A percentile compares a stretch with the other conserved stretches of the same genome.
Evolutionary conservation across 2,888 invertebrate species (phyloP).

Genomic region (Clanis bilineata): DNA sequence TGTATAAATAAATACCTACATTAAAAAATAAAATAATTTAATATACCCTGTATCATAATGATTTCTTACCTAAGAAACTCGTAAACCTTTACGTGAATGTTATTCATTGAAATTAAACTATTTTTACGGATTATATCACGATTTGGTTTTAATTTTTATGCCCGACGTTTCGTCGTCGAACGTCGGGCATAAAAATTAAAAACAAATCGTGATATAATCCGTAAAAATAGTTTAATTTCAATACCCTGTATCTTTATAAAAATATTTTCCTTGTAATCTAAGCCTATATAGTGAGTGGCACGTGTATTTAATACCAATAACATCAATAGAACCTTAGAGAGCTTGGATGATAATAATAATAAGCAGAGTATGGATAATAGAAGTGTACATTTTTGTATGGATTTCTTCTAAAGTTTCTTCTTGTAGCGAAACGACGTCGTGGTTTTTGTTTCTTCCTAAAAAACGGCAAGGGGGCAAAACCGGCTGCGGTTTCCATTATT

Average conservation of each 20-base stretch:
- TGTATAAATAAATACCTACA: constrained; percentile 63
- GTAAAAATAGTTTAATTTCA: too few relatives aligned
- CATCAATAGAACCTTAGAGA: constrained; percentile 65
- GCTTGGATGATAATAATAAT: constrained; percentile 57
- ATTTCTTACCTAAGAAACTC: not conserved
- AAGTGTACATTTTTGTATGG: constrained; percentile 52
- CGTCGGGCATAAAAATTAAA: too few relatives aligned
- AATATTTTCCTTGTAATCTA: too few relatives aligned
- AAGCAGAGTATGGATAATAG: constrained; percentile 57
- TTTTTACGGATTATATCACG: too few relatives aligned
- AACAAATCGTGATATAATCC: too few relatives aligned
- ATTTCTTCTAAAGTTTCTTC: constrained; percentile 52
- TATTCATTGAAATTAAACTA: too few relatives aligned
- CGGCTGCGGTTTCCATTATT: constrained; percentile 69
- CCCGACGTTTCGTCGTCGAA: too few relatives aligned
- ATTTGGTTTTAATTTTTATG: too few relatives aligned
- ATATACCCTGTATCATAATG: not conserved
- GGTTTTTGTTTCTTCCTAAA: constrained; percentile 44
- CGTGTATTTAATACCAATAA: constrained; percentile 18
- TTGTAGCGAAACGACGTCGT: constrained; percentile 48
- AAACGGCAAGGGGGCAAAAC: constrained; percentile 61
- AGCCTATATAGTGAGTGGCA: too few relatives aligned
- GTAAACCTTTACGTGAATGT: too few relatives aligned
- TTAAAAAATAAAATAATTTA: constrained; percentile 33
- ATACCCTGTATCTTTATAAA: too few relatives aligned